phyloP scores from a whole-genome alignment of 2,888 invertebrate genomes.

The Andrena marginata region DNA sequence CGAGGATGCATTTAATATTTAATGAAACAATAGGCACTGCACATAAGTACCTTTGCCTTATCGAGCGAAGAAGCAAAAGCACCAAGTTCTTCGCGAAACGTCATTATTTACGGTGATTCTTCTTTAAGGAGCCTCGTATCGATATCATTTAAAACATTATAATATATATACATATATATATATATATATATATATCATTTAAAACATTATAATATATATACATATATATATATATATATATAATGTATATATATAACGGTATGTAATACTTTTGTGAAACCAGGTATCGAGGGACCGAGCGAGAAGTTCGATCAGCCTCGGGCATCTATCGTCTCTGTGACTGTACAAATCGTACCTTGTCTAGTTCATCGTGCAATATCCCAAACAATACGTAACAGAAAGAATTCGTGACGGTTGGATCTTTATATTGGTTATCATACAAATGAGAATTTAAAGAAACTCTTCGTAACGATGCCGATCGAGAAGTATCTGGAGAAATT shows the following conservation, averaged over 20 bases:
- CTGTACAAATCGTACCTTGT: conserved; percentile 55
- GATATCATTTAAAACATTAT: conserved; percentile 66
- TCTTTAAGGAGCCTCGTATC: conserved; percentile 67
- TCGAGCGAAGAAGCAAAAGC: conserved; percentile 78
- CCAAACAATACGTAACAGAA: conserved; percentile 46
- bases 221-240: no score
- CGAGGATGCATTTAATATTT: conserved; percentile 70
- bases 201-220: conserved; percentile 64
- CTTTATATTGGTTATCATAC: conserved; percentile 62
- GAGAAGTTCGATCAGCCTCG: conserved; percentile 41
- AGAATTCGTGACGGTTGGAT: conserved; percentile 2
- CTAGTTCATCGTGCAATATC: conserved; percentile 51
- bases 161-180: conserved; percentile 54
- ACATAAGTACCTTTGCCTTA: conserved; percentile 76
- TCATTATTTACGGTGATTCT: conserved; percentile 45
- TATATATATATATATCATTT: conserved; percentile 60
- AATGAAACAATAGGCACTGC: conserved; percentile 77
- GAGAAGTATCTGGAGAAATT: conserved; percentile 40
- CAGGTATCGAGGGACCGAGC: conserved; percentile 65
- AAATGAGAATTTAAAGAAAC: conserved; percentile 70
- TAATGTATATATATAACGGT: conserved; percentile 65
- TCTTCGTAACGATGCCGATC: conserved; percentile 46
- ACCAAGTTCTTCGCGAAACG: conserved; percentile 71
- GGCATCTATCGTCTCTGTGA: conserved; percentile 17
- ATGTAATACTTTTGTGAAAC: conserved; percentile 72